Evolutionary conservation across 2,888 invertebrate genomes (phyloP).

Genomic region (Aricia artaxerxes): DNA sequence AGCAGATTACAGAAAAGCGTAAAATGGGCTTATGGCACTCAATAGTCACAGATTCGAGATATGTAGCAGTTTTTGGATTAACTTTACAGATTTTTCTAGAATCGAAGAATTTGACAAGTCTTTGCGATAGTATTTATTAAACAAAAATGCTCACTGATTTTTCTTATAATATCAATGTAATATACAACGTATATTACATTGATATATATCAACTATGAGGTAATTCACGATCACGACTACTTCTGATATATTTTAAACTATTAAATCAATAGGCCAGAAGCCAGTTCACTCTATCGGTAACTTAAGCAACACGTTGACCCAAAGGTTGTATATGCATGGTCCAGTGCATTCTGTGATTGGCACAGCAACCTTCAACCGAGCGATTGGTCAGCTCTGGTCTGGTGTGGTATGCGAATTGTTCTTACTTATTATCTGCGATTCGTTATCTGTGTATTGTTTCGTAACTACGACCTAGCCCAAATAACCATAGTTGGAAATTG

Average conservation of each 20-base stretch:
- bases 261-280: not conserved
- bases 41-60: not conserved
- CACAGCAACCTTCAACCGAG: conserved; percentile 57
- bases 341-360: conserved; percentile 17
- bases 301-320: not conserved
- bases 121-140: too few species aligned
- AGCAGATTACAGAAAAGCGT: not conserved
- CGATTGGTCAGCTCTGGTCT: conserved; percentile 51
- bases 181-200: not conserved
- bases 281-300: not conserved
- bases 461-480: conserved; percentile 33
- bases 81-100: too few species aligned
- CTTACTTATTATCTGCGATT: conserved; percentile 48
- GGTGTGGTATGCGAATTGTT: conserved; percentile 57
- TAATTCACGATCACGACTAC: too few species aligned
- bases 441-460: conserved; percentile 47
- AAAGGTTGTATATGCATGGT: conserved; percentile 26
- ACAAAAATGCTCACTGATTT: not conserved
- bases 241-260: not conserved
- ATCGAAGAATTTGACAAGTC: too few species aligned
- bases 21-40: not conserved
- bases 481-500: not conserved
- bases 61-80: not conserved
- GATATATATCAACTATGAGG: not conserved
- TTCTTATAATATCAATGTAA: not conserved